phyloP scores from a whole-genome alignment of 2,797 vertebrate species.

The Melanotaenia trifasciata region DNA sequence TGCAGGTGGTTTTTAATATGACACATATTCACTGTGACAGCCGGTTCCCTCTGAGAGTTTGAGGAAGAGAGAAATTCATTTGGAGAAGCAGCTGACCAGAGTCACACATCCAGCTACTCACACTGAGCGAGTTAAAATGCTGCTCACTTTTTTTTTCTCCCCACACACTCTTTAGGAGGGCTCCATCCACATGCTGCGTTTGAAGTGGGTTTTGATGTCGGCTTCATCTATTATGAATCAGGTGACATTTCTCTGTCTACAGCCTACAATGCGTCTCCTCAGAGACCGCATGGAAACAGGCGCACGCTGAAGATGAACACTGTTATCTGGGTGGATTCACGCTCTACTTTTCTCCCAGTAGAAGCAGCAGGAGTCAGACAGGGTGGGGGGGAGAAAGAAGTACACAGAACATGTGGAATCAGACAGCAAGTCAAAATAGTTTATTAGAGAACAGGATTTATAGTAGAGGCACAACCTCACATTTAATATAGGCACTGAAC shows the following conservation, averaged over 20 bases:
- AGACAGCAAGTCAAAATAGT: conserved; percentile 83
- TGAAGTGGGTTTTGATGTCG: conserved; percentile 70
- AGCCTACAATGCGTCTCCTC: conserved; percentile 37
- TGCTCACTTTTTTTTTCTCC: not conserved
- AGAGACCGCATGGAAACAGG: conserved; percentile 22
- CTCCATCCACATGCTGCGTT: conserved; percentile 25
- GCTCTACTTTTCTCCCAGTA: not conserved
- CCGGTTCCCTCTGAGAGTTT: conserved; percentile 8
- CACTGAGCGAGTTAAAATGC: conserved; percentile 13
- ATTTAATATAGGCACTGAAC: conserved; percentile 91
- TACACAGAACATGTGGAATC: conserved; percentile 59
- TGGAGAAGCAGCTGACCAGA: conserved; percentile 33
- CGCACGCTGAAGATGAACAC: not conserved
- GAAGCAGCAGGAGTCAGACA: conserved; percentile 6
- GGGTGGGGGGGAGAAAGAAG: not conserved
- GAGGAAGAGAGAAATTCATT: conserved; percentile 29
- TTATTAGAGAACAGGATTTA: conserved; percentile 85
- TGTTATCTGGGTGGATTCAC: conserved; percentile 19
- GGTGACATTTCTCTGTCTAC: conserved; percentile 54
- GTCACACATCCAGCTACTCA: conserved; percentile 18
- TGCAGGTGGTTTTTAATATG: conserved; percentile 26
- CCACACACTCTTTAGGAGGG: conserved; percentile 22
- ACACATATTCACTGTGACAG: conserved; percentile 25
- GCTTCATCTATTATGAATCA: conserved; percentile 68
- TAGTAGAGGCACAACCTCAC: conserved; percentile 86